These are phyloP conservation scores for Ophiothrix spiculata DNA, from an alignment of 35 echinoderm and acorn worm species.

Conservation along the genomic window DNA sequence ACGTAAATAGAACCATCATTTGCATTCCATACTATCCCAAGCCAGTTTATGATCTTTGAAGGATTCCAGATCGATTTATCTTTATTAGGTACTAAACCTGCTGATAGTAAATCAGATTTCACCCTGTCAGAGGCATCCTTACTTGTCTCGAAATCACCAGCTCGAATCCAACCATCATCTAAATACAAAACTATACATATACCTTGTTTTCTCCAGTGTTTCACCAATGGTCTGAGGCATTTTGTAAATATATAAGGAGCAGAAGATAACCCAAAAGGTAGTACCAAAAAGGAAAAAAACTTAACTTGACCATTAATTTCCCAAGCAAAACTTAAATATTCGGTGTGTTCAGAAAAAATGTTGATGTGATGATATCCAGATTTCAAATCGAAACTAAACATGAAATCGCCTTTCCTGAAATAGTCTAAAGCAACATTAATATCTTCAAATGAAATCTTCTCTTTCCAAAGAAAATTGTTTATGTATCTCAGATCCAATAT, in stretches of 20 bases:
- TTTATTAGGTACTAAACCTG: conserved; percentile 35
- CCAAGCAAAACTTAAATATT: conserved; percentile 38
- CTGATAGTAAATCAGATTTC: conserved; percentile 19
- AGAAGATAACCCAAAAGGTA: conserved; percentile 33
- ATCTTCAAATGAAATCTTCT: conserved; percentile 21
- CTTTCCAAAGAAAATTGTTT: conserved; percentile 32
- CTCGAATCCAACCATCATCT: conserved; percentile 35
- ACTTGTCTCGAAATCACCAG: too few relatives aligned
- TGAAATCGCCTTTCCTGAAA: conserved; percentile 32
- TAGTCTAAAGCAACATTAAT: conserved; percentile 13
- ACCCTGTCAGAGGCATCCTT: not conserved
- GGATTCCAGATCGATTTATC: conserved; percentile 39
- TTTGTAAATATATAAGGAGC: conserved; percentile 45
- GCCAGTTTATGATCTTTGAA: conserved; percentile 8
- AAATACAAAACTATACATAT: conserved; percentile 40
- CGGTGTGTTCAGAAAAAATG: conserved; percentile 18
- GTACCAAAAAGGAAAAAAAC: conserved; percentile 30
- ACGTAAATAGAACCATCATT: too few relatives aligned
- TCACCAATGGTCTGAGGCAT: conserved; percentile 13
- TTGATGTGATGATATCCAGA: conserved; percentile 45
- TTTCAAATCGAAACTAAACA: conserved; percentile 37
- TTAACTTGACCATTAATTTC: conserved; percentile 19
- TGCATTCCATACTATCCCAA: conserved; percentile 6
- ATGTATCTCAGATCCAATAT: conserved; percentile 36
- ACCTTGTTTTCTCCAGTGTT: conserved; percentile 22